Evolutionary conservation across 1,140 invertebrate genomes (phyloP), one percentile per base, ranked within the genome.

Genomic region (Papilio glaucus): DNA sequence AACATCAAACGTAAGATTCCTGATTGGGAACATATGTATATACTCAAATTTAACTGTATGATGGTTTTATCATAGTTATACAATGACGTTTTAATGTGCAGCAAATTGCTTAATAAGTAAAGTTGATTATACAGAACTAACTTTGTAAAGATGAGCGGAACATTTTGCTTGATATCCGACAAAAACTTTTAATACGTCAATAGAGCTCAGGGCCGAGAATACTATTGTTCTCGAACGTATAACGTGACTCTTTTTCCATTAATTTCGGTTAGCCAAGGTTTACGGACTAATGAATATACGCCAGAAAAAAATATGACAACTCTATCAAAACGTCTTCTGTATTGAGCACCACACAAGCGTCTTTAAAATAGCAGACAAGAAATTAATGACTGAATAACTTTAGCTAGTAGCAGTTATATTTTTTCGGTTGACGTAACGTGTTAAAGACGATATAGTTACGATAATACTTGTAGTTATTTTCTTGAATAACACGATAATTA

Each of bases 191-290:
- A 38, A 13, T 18, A 65, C 33, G 62, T 39, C 62, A 45, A 37
- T 67, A 72, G 62, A 38, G 71, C 73, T 72, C 75, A 77, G 75
- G 75, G 78, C 13, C 21, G 39, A 18, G 60, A 57, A 57, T 21
- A 61, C 68, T 45, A 79, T 79, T 79, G 78, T 79, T 73, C 4
- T 33, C 26, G 37, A 65, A 33, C 15, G 37, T 13, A 42, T 68
- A 71, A 45, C 72, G 45, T 73, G 57, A 70, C 67, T 75, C 29
- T 71, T 39, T 74, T 77, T 72, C 73, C 71, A 79, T 77, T 77
- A 74, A 76, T 73, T 76, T 76, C 72, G 69, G 60, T 29, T 26
- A 73, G 38, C 53, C 75, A 77, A 79, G 78, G 78, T 63, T 70
- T 62, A 41, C 29, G 62, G 49, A 26, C 69, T 76, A 75, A 74